Base-by-base conservation (phyloP, 2,888 invertebrate genomes). In the Diadegma fenestrale region DNA sequence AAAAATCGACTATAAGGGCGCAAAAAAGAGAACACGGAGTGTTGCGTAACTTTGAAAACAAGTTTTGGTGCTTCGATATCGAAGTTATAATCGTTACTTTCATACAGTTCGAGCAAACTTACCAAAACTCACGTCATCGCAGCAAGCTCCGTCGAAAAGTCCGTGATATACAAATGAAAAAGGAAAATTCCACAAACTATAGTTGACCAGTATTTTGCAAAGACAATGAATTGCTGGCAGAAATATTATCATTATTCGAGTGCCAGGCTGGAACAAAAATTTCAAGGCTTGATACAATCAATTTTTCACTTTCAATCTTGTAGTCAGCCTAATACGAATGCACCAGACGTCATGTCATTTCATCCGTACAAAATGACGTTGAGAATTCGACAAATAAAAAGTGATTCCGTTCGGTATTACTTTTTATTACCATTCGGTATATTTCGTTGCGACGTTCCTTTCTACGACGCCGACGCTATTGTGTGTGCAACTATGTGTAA, bases 11-110 rank as follows among this genome's bases (percentile, higher is more conserved):
- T 80, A 48, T 75, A 43, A 68, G 45, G 72, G 26, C 63, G n/a
- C 54, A 63, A 72, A 80, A 75, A 73, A 37, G 48, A 58, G 26
- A 37, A 66, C 19, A 22, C 33, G 61, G 79, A 71, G 68, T 54
- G 51, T 76, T 76, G 41, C 76, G 51, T 71, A 80, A 80, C 79
- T 80, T 66, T 71, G 43, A 71, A 82, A 81, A 80, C 75, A 82
- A 80, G 75, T 85, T 85, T 82, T 43, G 72, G 51, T 76, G 71
- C 85, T 82, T 76, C 80, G 85, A 82, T 80, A 82, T 82, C 76
- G 72, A 85, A 85, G 82, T 85, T 85, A 85, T 82, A 85, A 85
- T 85, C 80, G 82, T 85, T 77, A 76, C 76, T 80, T 80, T 76
- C 75, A 76, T 48, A 66, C 45, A 54, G 48, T 48, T 19, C 48